Base-by-base conservation (phyloP, 2,797 vertebrate species). In the Corythornis leucogaster region DNA sequence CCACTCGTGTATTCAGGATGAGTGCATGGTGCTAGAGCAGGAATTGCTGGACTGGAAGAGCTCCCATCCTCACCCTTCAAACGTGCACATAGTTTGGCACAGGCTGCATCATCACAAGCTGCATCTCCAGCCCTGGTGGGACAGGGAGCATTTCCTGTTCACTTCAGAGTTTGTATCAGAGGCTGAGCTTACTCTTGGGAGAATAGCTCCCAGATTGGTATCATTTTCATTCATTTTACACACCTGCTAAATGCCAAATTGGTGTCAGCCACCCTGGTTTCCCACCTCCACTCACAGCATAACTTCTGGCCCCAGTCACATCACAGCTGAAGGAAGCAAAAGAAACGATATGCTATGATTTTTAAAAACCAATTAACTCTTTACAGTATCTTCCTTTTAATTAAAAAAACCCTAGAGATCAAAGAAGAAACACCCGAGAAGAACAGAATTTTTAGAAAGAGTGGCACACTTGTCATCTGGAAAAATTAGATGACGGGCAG, bases 371-470 rank as follows among this genome's bases (percentile, higher is more conserved):
- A 54, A 85, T n/a, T 86, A 90, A 93, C 86, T 81, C 71, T 92
- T 94, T 92, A 90, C 93, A 87, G 81, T 76, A 75, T 93, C 38
- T 87, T 26, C 24, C 61, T 78, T 78, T 92, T 28, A 58, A 93
- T 94, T 85, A 83, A 79, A 83, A 91, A 83, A 63, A 13, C 38
- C 38, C 71, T 57, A 89, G 62, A 33, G 69, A 68, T 89, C 66
- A 89, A 78, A 83, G 53, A 15, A 30, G 84, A 93, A 95, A n/a
- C 58, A 71, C 68, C 38, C 6, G 0, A 80, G 57, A 92, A 85
- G 15, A 54, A 68, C 57, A 33, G 38, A 31, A 0, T 54, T 85
- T 92, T 85, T 46, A 80, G 83, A 66, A 75, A 68, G 59, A 91
- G 43, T 0, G 0, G 17, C 0, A 0, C 75, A 82, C 83, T 81